Percentiles rank a stretch among this genome's conserved stretches.
Conservation (phyloP, 2,888 invertebrate species). For the Volucella bombylans region DNA sequence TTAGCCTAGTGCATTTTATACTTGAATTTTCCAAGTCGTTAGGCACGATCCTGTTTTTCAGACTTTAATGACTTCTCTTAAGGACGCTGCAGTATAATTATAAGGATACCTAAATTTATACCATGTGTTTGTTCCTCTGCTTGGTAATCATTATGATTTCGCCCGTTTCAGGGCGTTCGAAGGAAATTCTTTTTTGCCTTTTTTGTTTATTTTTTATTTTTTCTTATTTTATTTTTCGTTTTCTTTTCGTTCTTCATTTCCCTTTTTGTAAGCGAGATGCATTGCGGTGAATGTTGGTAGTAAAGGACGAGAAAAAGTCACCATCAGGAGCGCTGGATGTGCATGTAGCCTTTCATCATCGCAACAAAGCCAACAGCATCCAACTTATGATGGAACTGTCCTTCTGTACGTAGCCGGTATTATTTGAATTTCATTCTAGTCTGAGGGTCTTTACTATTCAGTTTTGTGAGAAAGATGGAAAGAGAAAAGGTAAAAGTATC, state of each 20-base stretch:
- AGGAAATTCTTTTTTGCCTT: too few species aligned
- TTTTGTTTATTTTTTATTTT: constrained; percentile 25
- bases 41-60: constrained; percentile 75
- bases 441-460: not conserved
- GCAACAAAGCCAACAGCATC: not conserved
- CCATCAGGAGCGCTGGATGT: constrained; percentile 1
- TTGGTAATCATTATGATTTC: constrained; percentile 54
- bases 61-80: constrained; percentile 75
- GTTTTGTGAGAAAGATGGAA: not conserved
- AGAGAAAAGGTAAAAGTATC: too few species aligned
- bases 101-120: constrained; percentile 70
- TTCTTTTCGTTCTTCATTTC: constrained; percentile 2
- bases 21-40: constrained; percentile 76
- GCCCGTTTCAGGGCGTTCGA: constrained; percentile 13
- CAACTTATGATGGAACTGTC: constrained; percentile 13
- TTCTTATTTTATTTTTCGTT: not conserved
- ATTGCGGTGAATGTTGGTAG: constrained; percentile 39
- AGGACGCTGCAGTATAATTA: constrained; percentile 73
- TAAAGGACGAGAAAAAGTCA: constrained; percentile 6
- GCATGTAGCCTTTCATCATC: constrained; percentile 2
- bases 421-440: not conserved
- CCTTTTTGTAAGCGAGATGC: constrained; percentile 7
- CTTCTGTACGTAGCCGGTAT: not conserved
- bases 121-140: constrained; percentile 55
- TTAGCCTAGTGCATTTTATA: constrained; percentile 74